Evolutionary conservation across 2,888 invertebrate species (phyloP).

Genomic region (Andrena bucephala): DNA sequence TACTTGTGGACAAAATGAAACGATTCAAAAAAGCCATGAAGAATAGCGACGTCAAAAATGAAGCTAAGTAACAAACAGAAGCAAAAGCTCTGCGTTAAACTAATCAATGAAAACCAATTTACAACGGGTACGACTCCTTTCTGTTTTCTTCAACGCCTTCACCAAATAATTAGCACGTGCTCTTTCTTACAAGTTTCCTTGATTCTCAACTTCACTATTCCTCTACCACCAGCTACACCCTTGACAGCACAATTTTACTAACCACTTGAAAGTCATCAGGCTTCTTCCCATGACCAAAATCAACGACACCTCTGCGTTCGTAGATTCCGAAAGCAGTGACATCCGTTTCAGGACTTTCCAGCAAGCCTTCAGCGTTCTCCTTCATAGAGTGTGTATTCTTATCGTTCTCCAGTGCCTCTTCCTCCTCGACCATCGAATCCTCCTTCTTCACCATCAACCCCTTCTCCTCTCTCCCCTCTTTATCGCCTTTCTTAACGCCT

Average conservation of each 20-base stretch:
- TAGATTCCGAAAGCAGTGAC: constrained; percentile 44
- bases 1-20: neutral
- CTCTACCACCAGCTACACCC: too few relatives aligned
- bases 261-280: constrained; percentile 77
- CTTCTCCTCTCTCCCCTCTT: constrained; percentile 31
- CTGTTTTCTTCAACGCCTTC: too few relatives aligned
- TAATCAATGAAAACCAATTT: too few relatives aligned
- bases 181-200: too few relatives aligned
- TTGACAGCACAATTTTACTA: constrained; percentile 38
- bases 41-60: too few relatives aligned
- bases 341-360: constrained; percentile 64
- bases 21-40: neutral
- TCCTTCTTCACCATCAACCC: constrained; percentile 34
- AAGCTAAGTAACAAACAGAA: too few relatives aligned
- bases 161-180: too few relatives aligned
- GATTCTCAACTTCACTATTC: too few relatives aligned
- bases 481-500: constrained; percentile 45
- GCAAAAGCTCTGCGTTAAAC: too few relatives aligned
- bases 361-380: constrained; percentile 39
- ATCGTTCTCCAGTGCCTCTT: constrained; percentile 46
- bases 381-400: constrained; percentile 46
- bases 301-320: constrained; percentile 65
- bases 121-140: too few relatives aligned
- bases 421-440: constrained; percentile 31
- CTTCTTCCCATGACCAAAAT: constrained; percentile 64